Conservation (phyloP, 2,797 vertebrate species). For the Cynodonichthys magdalenae region DNA sequence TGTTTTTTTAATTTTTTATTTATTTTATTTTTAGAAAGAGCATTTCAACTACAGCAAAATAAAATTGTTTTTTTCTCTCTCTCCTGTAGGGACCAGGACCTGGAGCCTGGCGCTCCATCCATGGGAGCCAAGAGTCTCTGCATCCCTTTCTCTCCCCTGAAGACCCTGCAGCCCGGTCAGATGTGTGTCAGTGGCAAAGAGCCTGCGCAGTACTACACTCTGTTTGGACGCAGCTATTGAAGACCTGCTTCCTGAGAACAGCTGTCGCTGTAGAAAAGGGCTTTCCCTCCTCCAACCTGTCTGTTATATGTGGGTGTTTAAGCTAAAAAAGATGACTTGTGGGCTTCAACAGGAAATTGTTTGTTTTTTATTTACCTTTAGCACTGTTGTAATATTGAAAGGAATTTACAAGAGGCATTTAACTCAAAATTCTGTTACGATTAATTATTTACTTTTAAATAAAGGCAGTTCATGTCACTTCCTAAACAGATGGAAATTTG, state of each 20-base stretch:
- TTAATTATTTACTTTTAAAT: neutral
- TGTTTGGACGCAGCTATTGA: constrained; percentile 97
- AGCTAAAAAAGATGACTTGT: constrained; percentile 7
- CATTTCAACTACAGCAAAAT: neutral
- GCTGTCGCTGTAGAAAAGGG: constrained; percentile 42
- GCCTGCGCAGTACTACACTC: constrained; percentile 91
- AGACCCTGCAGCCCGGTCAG: constrained; percentile 84
- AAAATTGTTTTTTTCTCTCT: neutral
- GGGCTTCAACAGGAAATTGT: constrained; percentile 10
- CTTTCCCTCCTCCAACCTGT: constrained; percentile 22
- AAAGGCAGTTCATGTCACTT: neutral
- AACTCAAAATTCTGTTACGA: neutral
- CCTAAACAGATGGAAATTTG: neutral
- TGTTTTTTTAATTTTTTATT: neutral
- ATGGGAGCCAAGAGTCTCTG: constrained; percentile 99
- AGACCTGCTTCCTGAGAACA: constrained; percentile 8
- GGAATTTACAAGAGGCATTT: constrained; percentile 2
- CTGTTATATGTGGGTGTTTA: constrained; percentile 13
- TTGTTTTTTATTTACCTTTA: neutral
- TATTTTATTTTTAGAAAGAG: neutral
- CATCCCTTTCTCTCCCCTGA: constrained; percentile 92
- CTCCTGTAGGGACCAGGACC: constrained; percentile 90
- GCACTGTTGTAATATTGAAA: constrained; percentile 8
- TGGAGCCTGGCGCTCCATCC: constrained; percentile 94
- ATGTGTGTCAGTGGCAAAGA: constrained; percentile 89